Base-by-base conservation (phyloP, 2,888 invertebrate genomes). In the Philaethria dido region DNA sequence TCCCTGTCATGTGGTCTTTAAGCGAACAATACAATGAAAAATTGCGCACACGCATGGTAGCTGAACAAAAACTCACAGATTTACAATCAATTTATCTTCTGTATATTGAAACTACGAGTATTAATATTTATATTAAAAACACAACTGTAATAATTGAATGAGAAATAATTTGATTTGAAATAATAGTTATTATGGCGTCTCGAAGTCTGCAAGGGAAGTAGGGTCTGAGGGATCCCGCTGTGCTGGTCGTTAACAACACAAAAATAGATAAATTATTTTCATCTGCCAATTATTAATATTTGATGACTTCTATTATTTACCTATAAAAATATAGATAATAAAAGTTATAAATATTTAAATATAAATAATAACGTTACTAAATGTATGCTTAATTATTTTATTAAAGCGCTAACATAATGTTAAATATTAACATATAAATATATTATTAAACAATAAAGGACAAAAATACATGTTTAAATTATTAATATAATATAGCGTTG, bases 241-340 rank as follows among this genome's bases (percentile, higher is more conserved):
- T 66, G 82, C 74, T 74, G 81, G 82, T 88, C 87, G 89, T 89
- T 91, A 90, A 86, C 88, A 85, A 81, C 81, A 81, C 79, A 82
- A 82, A 85, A 78, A 82, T 77, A 83, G 84, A 89, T 89, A 86
- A 85, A 89, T 92, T 88, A 89, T 89, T 91, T 87, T 89, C 87
- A 89, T 90, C 87, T 85, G 84, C 85, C 90, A 88, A 88, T 90
- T 87, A 88, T 85, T 77, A 78, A 78, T 77, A 69, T 72, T 72
- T 79, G 84, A 82, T 84, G 89, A 89, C 88, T 86, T 81, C 80
- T 78, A 82, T 83, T 84, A 79, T 80, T 75, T 75, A 76, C 66
- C 70, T 69, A 74, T 72, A 71, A 69, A 73, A 72, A 65, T 62
- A 22, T 22, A 16, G 42, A n/a, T 57, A n/a, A n/a, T n/a, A n/a